These are phyloP conservation scores for Bradypodion ventrale DNA, from an alignment of 2,797 vertebrate species.

Conservation along the genomic window DNA sequence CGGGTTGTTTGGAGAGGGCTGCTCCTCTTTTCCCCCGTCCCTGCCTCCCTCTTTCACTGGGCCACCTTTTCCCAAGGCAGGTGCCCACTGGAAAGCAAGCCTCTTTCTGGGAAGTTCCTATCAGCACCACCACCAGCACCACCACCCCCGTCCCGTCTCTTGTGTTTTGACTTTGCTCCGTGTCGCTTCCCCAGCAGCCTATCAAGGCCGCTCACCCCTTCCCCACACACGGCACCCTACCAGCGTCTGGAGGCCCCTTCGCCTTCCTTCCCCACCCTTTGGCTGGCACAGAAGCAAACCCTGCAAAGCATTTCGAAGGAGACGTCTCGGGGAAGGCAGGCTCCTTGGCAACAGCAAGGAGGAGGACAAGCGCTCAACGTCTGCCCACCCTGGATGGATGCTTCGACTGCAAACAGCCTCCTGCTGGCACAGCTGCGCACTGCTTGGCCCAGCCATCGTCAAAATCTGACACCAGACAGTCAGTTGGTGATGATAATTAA, in stretches of 20 bases:
- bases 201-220: not conserved
- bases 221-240: not conserved
- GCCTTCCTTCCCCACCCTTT: fast-evolving
- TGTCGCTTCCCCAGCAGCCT: not conserved
- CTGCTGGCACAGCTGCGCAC: fast-evolving
- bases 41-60: no score
- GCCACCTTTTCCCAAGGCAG: not conserved
- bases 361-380: constrained; percentile 19
- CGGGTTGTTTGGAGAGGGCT: no score
- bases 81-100: not conserved
- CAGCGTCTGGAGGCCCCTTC: fast-evolving
- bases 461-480: not conserved
- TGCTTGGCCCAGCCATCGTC: not conserved
- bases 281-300: not conserved
- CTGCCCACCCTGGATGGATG: constrained; percentile 12
- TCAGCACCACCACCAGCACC: no score
- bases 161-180: not conserved
- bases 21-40: no score
- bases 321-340: constrained; percentile 9
- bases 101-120: not conserved
- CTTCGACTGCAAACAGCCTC: fast-evolving
- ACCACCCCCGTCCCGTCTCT: no score
- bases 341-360: constrained; percentile 26
- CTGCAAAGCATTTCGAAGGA: not conserved
- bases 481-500: not conserved